phyloP scores from a whole-genome alignment of 2,888 invertebrate species.

The Agrotis clavis region DNA sequence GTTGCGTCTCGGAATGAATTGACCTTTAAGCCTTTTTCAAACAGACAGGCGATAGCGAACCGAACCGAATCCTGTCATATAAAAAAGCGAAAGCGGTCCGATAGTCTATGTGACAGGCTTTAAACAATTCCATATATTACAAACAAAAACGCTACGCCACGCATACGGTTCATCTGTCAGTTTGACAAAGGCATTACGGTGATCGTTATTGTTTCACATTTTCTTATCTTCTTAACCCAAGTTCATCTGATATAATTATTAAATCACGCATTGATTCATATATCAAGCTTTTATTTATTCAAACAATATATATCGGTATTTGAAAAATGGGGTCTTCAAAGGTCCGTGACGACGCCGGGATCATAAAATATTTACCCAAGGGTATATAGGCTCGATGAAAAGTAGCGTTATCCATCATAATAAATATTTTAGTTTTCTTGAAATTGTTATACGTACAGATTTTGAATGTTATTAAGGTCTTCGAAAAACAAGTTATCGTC shows the following conservation, averaged over 20 bases:
- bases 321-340: conserved; percentile 58
- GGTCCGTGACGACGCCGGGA: conserved; percentile 51
- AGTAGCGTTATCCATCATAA: conserved; percentile 57
- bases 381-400: conserved; percentile 55
- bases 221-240: conserved; percentile 9
- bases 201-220: background rate
- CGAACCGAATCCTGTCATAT: too few species aligned
- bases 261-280: conserved; percentile 30
- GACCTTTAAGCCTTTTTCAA: too few species aligned
- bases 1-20: too few species aligned
- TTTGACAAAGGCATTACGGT: too few species aligned
- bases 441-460: conserved; percentile 51
- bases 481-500: background rate
- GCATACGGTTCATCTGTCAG: too few species aligned
- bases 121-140: too few species aligned
- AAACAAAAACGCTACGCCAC: too few species aligned
- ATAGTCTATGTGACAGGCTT: too few species aligned
- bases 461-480: conserved; percentile 36
- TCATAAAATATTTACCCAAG: conserved; percentile 63
- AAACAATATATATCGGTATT: conserved; percentile 49
- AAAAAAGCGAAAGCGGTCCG: too few species aligned
- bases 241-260: too few species aligned
- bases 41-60: too few species aligned
- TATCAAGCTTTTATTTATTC: conserved; percentile 58
- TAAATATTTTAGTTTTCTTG: conserved; percentile 60